Evolutionary conservation across 2,888 invertebrate genomes (phyloP).

Genomic region (Neocrepidodera transversa): DNA sequence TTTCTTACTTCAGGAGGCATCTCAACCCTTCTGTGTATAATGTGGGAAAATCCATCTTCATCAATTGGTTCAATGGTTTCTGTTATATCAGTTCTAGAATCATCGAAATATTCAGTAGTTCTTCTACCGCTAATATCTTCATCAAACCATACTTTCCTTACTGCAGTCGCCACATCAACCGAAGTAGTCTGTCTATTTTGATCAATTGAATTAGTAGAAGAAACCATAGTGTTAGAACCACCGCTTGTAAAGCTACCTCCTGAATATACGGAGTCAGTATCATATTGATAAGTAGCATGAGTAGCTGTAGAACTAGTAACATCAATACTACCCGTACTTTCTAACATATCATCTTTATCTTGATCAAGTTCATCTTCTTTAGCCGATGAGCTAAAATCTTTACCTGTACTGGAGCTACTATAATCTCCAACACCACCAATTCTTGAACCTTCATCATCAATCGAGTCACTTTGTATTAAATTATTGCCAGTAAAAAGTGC

Average conservation of each 20-base stretch:
- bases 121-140: constrained; percentile 53
- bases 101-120: constrained; percentile 54
- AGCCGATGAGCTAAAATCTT: constrained; percentile 60
- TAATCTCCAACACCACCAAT: constrained; percentile 56
- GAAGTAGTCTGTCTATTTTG: constrained; percentile 64
- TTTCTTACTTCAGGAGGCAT: constrained; percentile 63
- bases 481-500: constrained; percentile 50
- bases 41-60: constrained; percentile 60
- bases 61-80: constrained; percentile 62
- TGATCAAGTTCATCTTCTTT: constrained; percentile 54
- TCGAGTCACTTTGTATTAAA: constrained; percentile 59
- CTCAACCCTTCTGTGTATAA: constrained; percentile 62
- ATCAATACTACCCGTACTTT: constrained; percentile 77
- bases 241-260: constrained; percentile 85
- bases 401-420: constrained; percentile 62
- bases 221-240: constrained; percentile 85
- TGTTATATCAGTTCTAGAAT: constrained; percentile 60
- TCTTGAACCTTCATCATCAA: constrained; percentile 60
- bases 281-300: constrained; percentile 83
- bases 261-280: constrained; percentile 85
- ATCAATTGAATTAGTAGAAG: constrained; percentile 75
- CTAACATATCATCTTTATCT: constrained; percentile 64
- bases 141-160: constrained; percentile 62
- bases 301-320: constrained; percentile 82
- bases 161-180: constrained; percentile 59